Evolutionary conservation across 2,113 vertebrate species (phyloP).

Genomic region (Leptosomus discolor): DNA sequence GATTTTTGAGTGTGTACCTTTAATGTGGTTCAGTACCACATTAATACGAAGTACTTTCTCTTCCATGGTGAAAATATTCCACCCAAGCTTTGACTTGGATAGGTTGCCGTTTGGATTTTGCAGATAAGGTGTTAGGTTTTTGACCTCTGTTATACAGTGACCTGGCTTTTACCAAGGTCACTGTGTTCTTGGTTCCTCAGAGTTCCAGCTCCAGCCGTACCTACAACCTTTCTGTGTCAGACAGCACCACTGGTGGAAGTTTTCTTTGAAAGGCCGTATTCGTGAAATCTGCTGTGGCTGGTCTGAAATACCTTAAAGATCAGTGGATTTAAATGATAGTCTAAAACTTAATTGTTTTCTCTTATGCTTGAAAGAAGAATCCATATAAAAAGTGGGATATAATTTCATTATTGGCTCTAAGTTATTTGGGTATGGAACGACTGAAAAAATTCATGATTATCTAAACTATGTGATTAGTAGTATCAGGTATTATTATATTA

Average conservation of each 20-base stretch:
- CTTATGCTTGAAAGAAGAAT: neutral
- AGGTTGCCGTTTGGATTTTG: neutral
- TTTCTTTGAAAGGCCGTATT: neutral
- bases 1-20: neutral
- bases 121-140: neutral
- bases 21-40: neutral
- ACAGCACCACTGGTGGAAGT: neutral
- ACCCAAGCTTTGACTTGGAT: neutral
- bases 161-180: neutral
- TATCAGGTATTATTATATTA: neutral
- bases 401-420: neutral
- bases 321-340: neutral
- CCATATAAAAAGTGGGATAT: accelerated
- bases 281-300: neutral
- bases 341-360: neutral
- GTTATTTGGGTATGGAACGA: neutral
- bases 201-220: neutral
- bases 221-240: neutral
- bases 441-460: neutral
- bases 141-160: neutral
- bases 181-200: neutral
- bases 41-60: neutral
- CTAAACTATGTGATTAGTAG: neutral
- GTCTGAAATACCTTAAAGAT: neutral
- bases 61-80: neutral